Percentiles rank a stretch among this genome's conserved stretches.
Conservation (phyloP, 2,888 invertebrate species). For the Cremastobaeus sp. region DNA sequence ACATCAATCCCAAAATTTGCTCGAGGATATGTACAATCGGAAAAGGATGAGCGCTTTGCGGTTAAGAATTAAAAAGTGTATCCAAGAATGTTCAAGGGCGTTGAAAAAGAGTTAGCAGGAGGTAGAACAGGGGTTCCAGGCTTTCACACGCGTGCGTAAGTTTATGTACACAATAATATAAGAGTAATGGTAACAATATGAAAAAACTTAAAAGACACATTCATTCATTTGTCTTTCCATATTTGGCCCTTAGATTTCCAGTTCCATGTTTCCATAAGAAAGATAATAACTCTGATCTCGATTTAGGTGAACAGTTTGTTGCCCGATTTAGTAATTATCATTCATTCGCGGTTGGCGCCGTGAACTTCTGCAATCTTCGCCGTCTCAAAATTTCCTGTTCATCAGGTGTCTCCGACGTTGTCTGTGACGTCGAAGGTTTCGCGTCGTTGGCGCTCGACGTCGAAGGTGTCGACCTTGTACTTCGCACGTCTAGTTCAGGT, state of each 20-base stretch:
- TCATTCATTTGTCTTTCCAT: slow-evolving; percentile 25
- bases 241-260: slow-evolving; percentile 10
- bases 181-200: too few relatives aligned
- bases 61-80: background rate
- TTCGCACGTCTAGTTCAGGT: slow-evolving; percentile 51
- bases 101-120: slow-evolving; percentile 12
- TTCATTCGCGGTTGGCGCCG: slow-evolving; percentile 45
- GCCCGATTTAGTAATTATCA: slow-evolving; percentile 14
- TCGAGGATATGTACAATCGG: slow-evolving; percentile 53
- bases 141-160: slow-evolving; percentile 19
- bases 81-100: slow-evolving; percentile 7
- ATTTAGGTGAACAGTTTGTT: slow-evolving; percentile 5
- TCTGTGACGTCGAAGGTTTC: too few relatives aligned
- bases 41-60: slow-evolving; percentile 17
- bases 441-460: slow-evolving; percentile 70
- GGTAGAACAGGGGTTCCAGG: slow-evolving; percentile 3
- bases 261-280: slow-evolving; percentile 26
- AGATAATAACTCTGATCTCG: slow-evolving; percentile 12
- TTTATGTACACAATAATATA: slow-evolving; percentile 45
- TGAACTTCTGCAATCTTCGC: slow-evolving; percentile 87
- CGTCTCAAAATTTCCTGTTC: slow-evolving; percentile 83
- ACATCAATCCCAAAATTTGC: slow-evolving; percentile 21
- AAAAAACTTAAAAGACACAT: slow-evolving; percentile 27
- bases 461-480: slow-evolving; percentile 65
- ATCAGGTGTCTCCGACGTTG: slow-evolving; percentile 81